Conservation (phyloP, 1,140 invertebrate genomes). For the Camponotus pennsylvanicus region DNA sequence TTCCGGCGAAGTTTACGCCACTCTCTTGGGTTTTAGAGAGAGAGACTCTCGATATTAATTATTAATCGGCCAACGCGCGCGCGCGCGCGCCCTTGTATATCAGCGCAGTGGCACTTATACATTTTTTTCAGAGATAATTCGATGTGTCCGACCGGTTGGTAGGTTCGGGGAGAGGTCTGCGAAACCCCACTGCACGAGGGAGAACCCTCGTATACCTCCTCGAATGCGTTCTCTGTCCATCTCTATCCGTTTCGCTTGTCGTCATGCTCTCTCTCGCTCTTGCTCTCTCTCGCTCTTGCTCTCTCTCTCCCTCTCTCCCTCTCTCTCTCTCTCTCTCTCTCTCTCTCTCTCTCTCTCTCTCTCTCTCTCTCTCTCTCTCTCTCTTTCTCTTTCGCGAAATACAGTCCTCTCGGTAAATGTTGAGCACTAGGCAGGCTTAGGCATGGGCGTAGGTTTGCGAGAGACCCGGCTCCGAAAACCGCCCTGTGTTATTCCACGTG, state of each 20-base stretch:
- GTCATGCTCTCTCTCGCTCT: slow-evolving; percentile 11
- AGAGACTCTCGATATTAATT: slow-evolving; percentile 1
- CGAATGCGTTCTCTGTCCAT: slow-evolving; percentile 3
- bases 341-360: slow-evolving; percentile 32
- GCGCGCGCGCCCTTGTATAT: background rate
- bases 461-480: background rate
- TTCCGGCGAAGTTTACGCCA: background rate
- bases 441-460: slow-evolving; percentile 59
- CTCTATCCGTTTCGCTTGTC: slow-evolving; percentile 11
- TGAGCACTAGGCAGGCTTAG: slow-evolving; percentile 63
- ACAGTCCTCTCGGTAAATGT: slow-evolving; percentile 69
- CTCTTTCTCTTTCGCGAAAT: slow-evolving; percentile 15
- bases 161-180: slow-evolving; percentile 77
- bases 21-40: background rate
- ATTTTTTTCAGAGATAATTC: slow-evolving; percentile 82
- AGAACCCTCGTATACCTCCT: slow-evolving; percentile 56
- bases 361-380: background rate
- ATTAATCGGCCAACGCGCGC: background rate
- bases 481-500: background rate
- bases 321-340: slow-evolving; percentile 24
- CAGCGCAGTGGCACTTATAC: slow-evolving; percentile 72
- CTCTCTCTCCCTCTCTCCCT: slow-evolving; percentile 51
- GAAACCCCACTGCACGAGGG: slow-evolving; percentile 81
- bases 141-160: slow-evolving; percentile 67
- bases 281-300: slow-evolving; percentile 33